Conservation (phyloP, 2,797 vertebrate species). For the Trematomus bernacchii region DNA sequence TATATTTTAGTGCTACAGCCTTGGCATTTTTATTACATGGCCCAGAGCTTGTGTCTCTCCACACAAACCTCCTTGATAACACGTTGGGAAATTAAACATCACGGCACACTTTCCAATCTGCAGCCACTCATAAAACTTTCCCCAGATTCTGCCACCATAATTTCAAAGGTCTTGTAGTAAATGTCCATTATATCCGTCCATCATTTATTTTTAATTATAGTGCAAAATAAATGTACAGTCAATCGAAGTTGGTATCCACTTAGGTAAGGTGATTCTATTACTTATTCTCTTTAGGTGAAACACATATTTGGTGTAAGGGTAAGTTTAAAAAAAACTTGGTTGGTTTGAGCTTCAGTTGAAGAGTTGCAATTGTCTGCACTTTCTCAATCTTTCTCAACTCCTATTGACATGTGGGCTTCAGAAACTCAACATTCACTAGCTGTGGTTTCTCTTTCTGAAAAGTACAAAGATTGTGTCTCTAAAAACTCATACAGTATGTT, state of each 20-base stretch:
- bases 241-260: constrained; percentile 1
- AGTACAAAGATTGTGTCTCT: too few relatives aligned
- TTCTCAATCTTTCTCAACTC: neutral
- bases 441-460: neutral
- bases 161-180: constrained; percentile 32
- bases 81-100: constrained; percentile 42
- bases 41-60: constrained; percentile 41
- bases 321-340: neutral
- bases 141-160: constrained; percentile 2
- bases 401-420: neutral
- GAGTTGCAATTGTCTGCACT: neutral
- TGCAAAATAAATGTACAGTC: neutral
- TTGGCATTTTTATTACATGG: constrained; percentile 62
- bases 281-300: neutral
- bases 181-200: neutral
- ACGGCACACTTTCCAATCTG: neutral
- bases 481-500: too few relatives aligned
- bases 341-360: constrained; percentile 3
- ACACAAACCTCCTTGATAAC: constrained; percentile 39
- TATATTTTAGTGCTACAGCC: constrained; percentile 47
- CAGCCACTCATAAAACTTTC: constrained; percentile 15
- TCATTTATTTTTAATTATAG: constrained; percentile 19
- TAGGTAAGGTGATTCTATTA: neutral
- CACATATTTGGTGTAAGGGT: neutral
- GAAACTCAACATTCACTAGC: neutral